Evolutionary conservation across 2,797 vertebrate species (phyloP), one percentile per base, ranked within the genome.

Genomic region (Choloepus didactylus): DNA sequence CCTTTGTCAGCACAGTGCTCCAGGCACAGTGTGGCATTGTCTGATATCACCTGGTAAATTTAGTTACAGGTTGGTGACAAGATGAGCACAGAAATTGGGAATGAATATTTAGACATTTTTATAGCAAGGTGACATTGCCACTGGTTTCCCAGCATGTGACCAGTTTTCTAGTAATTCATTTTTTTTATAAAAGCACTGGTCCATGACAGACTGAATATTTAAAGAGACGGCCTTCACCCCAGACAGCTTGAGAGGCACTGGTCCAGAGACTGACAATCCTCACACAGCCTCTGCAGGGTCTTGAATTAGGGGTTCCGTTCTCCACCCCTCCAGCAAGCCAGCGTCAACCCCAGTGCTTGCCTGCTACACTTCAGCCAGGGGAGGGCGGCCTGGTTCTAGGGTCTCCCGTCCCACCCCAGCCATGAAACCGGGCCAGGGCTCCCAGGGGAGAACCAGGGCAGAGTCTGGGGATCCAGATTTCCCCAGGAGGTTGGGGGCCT

Each of bases 121-220:
- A 49, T 29, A 60, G 23, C n/a, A 69, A 54, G 81, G 35, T 87
- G 70, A 73, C 51, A 76, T 60, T 54, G 41, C 60, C 16, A 51
- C 6, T 8, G 0, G 16, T 35, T 56, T 73, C 70, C 56, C 77
- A 76, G 27, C 8, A 27, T 27, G 44, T 16, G 18, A 60, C 79
- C 29, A 25, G 56, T 69, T 79, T 85, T 60, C 76, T 89, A 19
- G 59, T 91, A 73, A 93, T 76, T 82, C 38, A 51, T 75, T 82
- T 82, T 72, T 88, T 89, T 96, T 79, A 86, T 23, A 62, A 82
- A 95, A 93, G 27, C 60, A n/a, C 14, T 3, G 2, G 51, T 44
- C 19, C 31, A n/a, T 76, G 56, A 41, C 54, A 1, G 7, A 51
- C 10, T 27, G 49, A 35, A 35, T 56, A 41, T 70, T 93, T 96